Base-by-base conservation (phyloP, 2,113 vertebrate genomes). In the Macquaria ambigua region DNA sequence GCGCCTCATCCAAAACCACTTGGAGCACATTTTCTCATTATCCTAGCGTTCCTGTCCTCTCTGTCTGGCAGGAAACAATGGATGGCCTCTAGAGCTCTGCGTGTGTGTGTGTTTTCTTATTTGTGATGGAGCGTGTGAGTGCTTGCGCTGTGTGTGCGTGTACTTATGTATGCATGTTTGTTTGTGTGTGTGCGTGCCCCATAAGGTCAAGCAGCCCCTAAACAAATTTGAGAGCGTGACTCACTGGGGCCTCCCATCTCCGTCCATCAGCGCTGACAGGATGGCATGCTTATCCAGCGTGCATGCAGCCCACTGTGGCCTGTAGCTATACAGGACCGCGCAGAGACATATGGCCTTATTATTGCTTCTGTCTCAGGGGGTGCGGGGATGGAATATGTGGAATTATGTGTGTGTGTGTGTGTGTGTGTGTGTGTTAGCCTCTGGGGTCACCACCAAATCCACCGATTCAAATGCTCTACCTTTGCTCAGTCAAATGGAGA, bases 331-430 rank as follows among this genome's bases (percentile, higher is more conserved):
- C 66, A 87, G 79, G 74, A 74, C 75, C 81, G 64, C 3, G 4
- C 74, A 25, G 72, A 93, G 84, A 87, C 87, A 90, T 89, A 91
- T 88, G 89, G 90, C 68, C 83, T 88, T 92, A 87, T 90, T 90
- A 93, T 84, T 86, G 82, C 72, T 81, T 79, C 66, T 80, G 74
- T 91, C 87, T 89, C 90, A 56, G 9, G 66, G 77, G 89, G 78
- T 59, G 66, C 46, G 46, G 14, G 73, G 55, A 89, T 81, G 70
- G 89, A 84, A 89, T 78, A 79, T 79, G 74, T 82, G 74, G 67
- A 88, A 89, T 83, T 81, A 59, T 71, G 79, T 71, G 59, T 85
- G 76, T 62, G 25, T 18, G 31, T 78, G 53, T 77, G 41, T 67
- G 59, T 73, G 53, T 73, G 75, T 71, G 52, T 77, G 86, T 52